phyloP scores from a whole-genome alignment of 64 coral and sea anemone genomes.

The Pocillopora verrucosa region DNA sequence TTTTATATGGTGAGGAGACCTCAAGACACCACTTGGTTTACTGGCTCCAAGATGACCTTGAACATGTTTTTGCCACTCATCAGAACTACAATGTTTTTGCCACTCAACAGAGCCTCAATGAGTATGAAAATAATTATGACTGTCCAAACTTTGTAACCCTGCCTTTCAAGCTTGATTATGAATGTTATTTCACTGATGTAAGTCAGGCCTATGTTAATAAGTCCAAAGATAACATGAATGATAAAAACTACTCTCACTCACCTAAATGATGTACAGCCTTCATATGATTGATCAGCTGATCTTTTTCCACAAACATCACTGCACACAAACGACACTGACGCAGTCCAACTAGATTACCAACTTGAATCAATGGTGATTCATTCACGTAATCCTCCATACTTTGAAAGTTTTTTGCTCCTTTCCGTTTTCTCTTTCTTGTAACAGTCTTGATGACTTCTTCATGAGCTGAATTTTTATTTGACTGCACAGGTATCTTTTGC shows the following conservation, averaged over 20 bases:
- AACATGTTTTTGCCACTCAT: no score
- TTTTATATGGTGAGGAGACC: no score
- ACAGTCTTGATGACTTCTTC: constrained; percentile 7
- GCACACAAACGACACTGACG: constrained; percentile 16
- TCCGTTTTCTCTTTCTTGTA: background rate
- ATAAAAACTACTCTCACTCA: background rate
- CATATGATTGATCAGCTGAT: constrained; percentile 28
- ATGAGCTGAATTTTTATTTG: background rate
- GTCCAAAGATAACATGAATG: background rate
- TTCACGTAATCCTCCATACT: constrained; percentile 35
- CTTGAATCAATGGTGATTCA: constrained; percentile 12
- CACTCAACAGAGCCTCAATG: no score
- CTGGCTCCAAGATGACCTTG: no score
- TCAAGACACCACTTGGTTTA: no score
- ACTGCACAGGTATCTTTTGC: background rate
- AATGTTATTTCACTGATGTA: background rate
- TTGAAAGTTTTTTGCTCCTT: background rate
- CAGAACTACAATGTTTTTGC: no score
- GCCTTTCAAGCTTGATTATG: no score
- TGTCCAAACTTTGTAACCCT: no score
- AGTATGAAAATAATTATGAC: no score
- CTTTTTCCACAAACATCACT: constrained; percentile 43
- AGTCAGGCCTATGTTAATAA: background rate
- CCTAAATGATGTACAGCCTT: constrained; percentile 32
- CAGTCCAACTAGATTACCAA: constrained; percentile 45